phyloP scores from a whole-genome alignment of 1,140 invertebrate genomes.

The Chironomus striatipennis region DNA sequence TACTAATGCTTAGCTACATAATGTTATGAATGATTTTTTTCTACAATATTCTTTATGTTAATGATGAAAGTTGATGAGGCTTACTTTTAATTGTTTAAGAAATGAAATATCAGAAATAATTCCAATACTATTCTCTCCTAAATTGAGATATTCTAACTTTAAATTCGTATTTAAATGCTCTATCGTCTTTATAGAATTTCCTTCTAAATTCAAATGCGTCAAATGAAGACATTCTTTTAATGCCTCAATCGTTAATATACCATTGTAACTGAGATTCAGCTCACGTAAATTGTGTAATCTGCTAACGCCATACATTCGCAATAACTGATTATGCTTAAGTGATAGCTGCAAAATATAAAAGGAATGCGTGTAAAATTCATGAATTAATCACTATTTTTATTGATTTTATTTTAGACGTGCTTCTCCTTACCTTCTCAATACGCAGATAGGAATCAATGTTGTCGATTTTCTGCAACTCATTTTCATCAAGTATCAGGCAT shows the following conservation, averaged over 20 bases:
- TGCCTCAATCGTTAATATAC: slow-evolving; percentile 79
- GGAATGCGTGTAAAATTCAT: slow-evolving; percentile 25
- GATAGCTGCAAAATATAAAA: slow-evolving; percentile 63
- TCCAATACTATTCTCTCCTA: slow-evolving; percentile 82
- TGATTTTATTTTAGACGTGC: background rate
- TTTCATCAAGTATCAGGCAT: slow-evolving; percentile 74
- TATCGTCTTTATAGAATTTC: slow-evolving; percentile 64
- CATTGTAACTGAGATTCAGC: slow-evolving; percentile 78
- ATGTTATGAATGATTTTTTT: background rate
- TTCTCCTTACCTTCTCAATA: slow-evolving; percentile 61
- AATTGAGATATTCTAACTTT: slow-evolving; percentile 69
- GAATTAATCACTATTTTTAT: slow-evolving; percentile 23
- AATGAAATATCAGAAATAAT: slow-evolving; percentile 75
- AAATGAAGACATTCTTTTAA: slow-evolving; percentile 74
- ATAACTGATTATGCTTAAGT: slow-evolving; percentile 69
- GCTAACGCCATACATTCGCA: slow-evolving; percentile 79
- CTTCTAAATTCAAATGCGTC: slow-evolving; percentile 54
- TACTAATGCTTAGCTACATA: too few species aligned
- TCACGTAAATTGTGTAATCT: slow-evolving; percentile 67
- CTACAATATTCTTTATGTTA: background rate
- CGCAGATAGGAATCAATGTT: slow-evolving; percentile 72
- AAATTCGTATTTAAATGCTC: slow-evolving; percentile 75
- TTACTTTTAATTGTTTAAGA: slow-evolving; percentile 70
- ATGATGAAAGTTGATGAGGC: slow-evolving; percentile 26
- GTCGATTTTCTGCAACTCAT: slow-evolving; percentile 76